Evolutionary conservation across 2,113 vertebrate genomes (phyloP).

Genomic region (Athene noctua): DNA sequence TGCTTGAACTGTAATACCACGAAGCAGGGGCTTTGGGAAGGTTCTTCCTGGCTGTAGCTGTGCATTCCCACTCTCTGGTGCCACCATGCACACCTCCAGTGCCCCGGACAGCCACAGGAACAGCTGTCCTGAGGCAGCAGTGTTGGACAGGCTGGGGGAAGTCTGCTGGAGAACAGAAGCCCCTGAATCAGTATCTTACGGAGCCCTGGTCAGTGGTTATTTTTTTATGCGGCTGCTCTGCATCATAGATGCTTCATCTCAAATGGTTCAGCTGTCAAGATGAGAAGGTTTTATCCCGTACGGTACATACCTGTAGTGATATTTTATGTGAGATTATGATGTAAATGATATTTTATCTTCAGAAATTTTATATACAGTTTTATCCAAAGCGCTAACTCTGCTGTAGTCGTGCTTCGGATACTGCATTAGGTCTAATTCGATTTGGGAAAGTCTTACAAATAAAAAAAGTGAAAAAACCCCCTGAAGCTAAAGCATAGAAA

Average conservation of each 20-base stretch:
- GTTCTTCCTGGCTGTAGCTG: neutral
- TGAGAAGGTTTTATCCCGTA: neutral
- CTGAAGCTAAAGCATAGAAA: neutral
- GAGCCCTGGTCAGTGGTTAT: neutral
- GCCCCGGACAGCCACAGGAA: neutral
- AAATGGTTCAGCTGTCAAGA: neutral
- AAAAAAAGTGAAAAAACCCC: neutral
- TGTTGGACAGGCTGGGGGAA: neutral
- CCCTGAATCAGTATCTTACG: neutral
- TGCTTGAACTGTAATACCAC: neutral
- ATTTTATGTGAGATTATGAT: neutral
- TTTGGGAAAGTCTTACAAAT: neutral
- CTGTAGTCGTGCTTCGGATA: neutral
- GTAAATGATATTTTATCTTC: neutral
- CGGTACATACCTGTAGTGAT: neutral
- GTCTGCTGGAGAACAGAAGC: neutral
- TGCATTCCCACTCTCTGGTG: neutral
- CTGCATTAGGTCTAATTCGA: neutral
- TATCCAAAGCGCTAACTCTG: neutral
- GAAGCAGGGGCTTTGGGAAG: neutral
- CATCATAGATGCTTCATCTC: neutral
- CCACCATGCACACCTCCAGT: neutral
- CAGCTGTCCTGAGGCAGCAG: neutral
- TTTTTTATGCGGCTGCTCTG: neutral
- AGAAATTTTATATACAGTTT: neutral